Conservation (phyloP, 2,888 invertebrate genomes). For the Alloscopus bannaensis region DNA sequence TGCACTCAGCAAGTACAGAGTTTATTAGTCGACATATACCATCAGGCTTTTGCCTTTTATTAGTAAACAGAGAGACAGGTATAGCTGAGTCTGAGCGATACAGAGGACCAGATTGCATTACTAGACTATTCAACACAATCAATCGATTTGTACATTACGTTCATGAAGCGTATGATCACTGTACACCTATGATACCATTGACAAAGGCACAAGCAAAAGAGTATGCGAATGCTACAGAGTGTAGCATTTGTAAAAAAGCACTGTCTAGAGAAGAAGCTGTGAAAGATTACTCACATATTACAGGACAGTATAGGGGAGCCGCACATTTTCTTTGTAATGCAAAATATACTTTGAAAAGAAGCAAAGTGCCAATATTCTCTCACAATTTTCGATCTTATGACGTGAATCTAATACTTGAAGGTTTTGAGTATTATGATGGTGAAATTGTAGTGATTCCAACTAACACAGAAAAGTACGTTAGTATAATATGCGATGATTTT, state of each 20-base stretch:
- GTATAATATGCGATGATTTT: conserved; percentile 20
- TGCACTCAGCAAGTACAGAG: background rate
- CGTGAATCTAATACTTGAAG: conserved; percentile 36
- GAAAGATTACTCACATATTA: conserved; percentile 32
- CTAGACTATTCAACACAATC: conserved; percentile 17
- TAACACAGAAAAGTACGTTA: conserved; percentile 28
- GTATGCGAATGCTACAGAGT: background rate
- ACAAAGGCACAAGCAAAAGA: background rate
- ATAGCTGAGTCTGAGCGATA: conserved; percentile 27
- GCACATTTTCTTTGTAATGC: conserved; percentile 18
- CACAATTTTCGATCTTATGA: conserved; percentile 38
- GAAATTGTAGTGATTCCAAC: conserved; percentile 40
- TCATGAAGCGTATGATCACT: background rate
- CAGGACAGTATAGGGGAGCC: conserved; percentile 37
- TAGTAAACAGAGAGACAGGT: conserved; percentile 3
- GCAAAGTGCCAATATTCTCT: conserved; percentile 20
- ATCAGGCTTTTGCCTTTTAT: conserved; percentile 16
- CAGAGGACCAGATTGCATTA: conserved; percentile 7
- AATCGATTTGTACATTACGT: conserved; percentile 3
- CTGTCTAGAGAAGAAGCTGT: background rate
- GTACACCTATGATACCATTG: background rate
- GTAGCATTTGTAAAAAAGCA: background rate
- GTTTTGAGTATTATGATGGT: conserved; percentile 29
- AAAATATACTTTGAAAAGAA: conserved; percentile 16
- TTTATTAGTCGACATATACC: conserved; percentile 24